Evolutionary conservation across 2,113 vertebrate genomes (phyloP), one percentile per base, ranked within the genome.

Genomic region (Toxostoma redivivum): DNA sequence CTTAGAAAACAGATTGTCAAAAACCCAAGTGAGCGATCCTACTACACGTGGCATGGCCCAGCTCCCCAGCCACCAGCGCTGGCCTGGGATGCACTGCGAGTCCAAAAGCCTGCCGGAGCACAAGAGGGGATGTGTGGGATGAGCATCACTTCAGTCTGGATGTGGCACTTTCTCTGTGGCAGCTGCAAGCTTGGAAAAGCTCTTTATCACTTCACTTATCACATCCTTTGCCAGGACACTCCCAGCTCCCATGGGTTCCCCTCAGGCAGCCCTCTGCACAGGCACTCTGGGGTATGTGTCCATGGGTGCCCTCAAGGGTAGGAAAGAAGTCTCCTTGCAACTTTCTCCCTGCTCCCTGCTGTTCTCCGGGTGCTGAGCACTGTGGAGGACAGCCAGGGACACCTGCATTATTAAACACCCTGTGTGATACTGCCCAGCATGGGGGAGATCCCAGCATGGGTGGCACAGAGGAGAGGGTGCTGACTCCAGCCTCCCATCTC

Each of bases 81-180:
- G 0, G 53, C 42, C 60, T 1, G 2, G 15, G 67, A 16, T 8
- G 62, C 31, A 31, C 77, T 0, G 0, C 0, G 0, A 38, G 16
- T 19, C 61, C 38, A 53, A 62, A 10, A 51, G 53, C 51, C 70
- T 48, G 21, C 27, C 1, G 5, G 62, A 23, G 45, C 2, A 2
- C 50, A 30, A 51, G 28, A 89, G 19, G 38, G 65, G 48, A 62
- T 0, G 0, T 33, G 18, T 2, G 7, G 67, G 50, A 44, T 7
- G 11, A 70, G 9, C 50, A 37, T 15, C 2, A 0, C 66, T 80
- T 27, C 62, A 50, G 58, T 28, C 40, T 72, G 66, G n/a, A 56
- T 12, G 28, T 33, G 44, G 33, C 35, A 25, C 30, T 37, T 61
- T 27, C 54, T 50, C 66, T 19, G 30, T n/a, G 45, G 61, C 78